phyloP scores from a whole-genome alignment of 2,797 vertebrate species.

The Poeciliopsis gracilis region DNA sequence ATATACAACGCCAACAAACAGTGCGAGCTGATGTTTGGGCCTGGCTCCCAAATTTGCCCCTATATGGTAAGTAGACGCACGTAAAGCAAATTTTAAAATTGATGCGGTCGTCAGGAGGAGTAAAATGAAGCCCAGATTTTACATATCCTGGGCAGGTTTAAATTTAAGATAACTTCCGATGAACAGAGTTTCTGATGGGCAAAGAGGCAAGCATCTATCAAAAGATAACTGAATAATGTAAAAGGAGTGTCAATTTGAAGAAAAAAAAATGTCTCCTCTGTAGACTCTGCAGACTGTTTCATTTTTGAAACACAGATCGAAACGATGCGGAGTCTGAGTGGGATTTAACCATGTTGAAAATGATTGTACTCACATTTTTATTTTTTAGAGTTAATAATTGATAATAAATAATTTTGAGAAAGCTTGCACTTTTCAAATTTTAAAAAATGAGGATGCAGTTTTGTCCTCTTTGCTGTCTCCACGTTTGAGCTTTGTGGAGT shows the following conservation, averaged over 20 bases:
- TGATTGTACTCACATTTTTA: neutral
- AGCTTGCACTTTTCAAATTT: neutral
- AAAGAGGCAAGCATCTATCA: neutral
- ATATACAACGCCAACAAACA: conserved; percentile 93
- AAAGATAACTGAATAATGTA: neutral
- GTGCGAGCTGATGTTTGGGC: conserved; percentile 95
- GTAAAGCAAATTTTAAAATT: conserved; percentile 21
- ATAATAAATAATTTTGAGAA: neutral
- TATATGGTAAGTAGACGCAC: conserved; percentile 86
- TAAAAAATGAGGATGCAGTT: neutral
- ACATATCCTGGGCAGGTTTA: neutral
- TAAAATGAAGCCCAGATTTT: neutral
- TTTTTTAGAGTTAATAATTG: neutral
- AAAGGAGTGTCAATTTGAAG: neutral
- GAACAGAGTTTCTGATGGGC: neutral
- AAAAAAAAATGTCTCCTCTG: neutral
- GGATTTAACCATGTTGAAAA: neutral
- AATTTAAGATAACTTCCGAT: neutral
- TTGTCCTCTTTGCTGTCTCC: neutral
- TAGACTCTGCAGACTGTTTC: neutral
- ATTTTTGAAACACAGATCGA: neutral
- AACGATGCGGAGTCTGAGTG: neutral
- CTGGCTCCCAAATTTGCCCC: conserved; percentile 95
- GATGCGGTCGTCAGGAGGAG: neutral
- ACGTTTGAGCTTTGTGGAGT: neutral